Evolutionary conservation across 2,888 invertebrate genomes (phyloP).

Genomic region (Drosophila peninsularis): DNA sequence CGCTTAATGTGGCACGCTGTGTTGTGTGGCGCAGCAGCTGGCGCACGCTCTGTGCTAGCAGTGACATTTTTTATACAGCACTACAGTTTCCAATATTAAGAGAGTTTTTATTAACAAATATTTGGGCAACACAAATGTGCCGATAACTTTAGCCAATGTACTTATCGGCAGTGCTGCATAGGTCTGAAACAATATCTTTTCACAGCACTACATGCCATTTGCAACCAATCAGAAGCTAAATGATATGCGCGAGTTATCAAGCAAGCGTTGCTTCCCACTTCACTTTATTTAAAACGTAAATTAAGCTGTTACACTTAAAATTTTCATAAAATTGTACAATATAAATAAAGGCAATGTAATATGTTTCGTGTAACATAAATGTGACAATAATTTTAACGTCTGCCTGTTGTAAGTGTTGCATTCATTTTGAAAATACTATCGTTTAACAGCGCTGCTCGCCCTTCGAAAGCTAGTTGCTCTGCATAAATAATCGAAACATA

Average conservation of each 20-base stretch:
- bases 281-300: not conserved
- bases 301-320: not conserved
- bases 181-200: not conserved
- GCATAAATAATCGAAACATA: slow-evolving; percentile 23
- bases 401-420: slow-evolving; percentile 1
- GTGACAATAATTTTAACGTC: not conserved
- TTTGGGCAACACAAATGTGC: not conserved
- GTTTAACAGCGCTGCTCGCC: not conserved
- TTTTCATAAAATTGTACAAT: not conserved
- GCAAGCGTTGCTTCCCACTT: not conserved
- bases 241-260: not conserved
- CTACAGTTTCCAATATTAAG: slow-evolving; percentile 5
- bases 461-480: slow-evolving; percentile 7
- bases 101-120: not conserved
- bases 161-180: slow-evolving; percentile 14
- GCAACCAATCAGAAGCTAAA: not conserved
- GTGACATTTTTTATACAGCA: slow-evolving; percentile 55
- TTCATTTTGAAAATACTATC: not conserved
- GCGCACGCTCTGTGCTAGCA: slow-evolving; percentile 66
- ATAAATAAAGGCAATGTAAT: not conserved
- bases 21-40: slow-evolving; percentile 61
- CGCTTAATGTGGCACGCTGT: slow-evolving; percentile 44
- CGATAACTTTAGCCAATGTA: slow-evolving; percentile 2
- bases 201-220: not conserved
- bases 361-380: not conserved